Evolutionary conservation across 2,888 invertebrate genomes (phyloP).

Genomic region (Keiferia lycopersicella): DNA sequence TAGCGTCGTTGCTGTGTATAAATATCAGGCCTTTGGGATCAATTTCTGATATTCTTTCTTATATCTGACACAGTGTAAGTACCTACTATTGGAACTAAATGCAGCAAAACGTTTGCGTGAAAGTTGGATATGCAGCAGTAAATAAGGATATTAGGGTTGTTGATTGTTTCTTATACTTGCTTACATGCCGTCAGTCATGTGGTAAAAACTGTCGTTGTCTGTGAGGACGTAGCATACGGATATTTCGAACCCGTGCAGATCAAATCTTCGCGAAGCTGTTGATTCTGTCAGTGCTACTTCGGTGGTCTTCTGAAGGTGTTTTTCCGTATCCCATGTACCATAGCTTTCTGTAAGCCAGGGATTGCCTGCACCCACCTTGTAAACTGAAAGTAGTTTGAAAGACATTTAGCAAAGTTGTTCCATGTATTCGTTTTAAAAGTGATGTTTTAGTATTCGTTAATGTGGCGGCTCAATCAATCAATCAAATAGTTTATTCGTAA

Average conservation of each 20-base stretch:
- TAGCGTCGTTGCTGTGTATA: no score
- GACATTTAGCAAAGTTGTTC: neutral
- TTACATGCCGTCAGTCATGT: slow-evolving; percentile 82
- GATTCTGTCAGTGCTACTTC: slow-evolving; percentile 39
- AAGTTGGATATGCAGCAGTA: no score
- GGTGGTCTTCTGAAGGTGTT: slow-evolving; percentile 44
- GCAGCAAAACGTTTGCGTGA: no score
- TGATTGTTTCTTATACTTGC: slow-evolving; percentile 26
- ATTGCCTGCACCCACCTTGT: slow-evolving; percentile 51
- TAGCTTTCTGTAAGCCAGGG: slow-evolving; percentile 57
- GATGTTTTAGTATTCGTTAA: no score
- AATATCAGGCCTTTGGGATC: no score
- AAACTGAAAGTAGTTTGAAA: slow-evolving; percentile 57
- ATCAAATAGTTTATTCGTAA: no score
- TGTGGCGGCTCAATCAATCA: no score
- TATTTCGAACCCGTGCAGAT: slow-evolving; percentile 71
- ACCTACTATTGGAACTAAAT: no score
- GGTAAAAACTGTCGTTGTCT: slow-evolving; percentile 80
- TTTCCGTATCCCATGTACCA: slow-evolving; percentile 53
- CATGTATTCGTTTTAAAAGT: no score
- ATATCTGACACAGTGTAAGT: no score
- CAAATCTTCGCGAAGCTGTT: slow-evolving; percentile 62
- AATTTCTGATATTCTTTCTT: no score
- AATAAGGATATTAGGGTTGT: no score
- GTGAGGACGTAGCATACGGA: slow-evolving; percentile 82